phyloP scores from a whole-genome alignment of 2,797 vertebrate genomes.

The Lepus townsendii region DNA sequence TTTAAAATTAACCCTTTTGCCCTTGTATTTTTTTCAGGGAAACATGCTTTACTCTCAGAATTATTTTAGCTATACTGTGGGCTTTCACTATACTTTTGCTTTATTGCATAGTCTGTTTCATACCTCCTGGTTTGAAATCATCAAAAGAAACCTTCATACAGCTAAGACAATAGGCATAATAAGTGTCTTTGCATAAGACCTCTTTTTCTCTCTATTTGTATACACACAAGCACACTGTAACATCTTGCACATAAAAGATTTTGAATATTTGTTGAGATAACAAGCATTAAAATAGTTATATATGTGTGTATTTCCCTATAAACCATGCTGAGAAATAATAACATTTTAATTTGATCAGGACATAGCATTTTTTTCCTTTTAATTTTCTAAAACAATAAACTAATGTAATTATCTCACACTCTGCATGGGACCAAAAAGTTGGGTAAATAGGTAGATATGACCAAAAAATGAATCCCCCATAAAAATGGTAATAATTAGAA shows the following conservation, averaged over 20 bases:
- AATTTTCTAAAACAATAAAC: not conserved
- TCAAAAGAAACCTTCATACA: conserved; percentile 80
- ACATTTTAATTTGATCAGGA: not conserved
- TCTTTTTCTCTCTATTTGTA: not conserved
- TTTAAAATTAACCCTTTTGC: conserved; percentile 48
- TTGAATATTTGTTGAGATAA: conserved; percentile 27
- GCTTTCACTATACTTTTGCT: conserved; percentile 65
- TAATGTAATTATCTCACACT: not conserved
- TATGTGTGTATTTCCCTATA: not conserved
- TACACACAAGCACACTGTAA: not conserved
- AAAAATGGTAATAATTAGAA: conserved; percentile 9
- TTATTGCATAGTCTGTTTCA: conserved; percentile 58
- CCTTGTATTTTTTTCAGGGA: conserved; percentile 64
- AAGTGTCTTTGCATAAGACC: not conserved
- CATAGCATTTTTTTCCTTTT: not conserved
- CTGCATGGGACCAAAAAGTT: not conserved
- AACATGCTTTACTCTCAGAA: conserved; percentile 54
- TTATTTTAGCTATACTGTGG: conserved; percentile 5
- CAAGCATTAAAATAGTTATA: not conserved
- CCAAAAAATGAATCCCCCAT: conserved; percentile 10
- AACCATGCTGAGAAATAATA: not conserved
- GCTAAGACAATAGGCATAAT: not conserved
- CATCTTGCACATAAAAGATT: not conserved
- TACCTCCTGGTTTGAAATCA: conserved; percentile 84
- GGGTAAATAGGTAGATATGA: not conserved